Evolutionary conservation across 1,140 invertebrate species (phyloP).

Genomic region (Semibalanus balanoides): DNA sequence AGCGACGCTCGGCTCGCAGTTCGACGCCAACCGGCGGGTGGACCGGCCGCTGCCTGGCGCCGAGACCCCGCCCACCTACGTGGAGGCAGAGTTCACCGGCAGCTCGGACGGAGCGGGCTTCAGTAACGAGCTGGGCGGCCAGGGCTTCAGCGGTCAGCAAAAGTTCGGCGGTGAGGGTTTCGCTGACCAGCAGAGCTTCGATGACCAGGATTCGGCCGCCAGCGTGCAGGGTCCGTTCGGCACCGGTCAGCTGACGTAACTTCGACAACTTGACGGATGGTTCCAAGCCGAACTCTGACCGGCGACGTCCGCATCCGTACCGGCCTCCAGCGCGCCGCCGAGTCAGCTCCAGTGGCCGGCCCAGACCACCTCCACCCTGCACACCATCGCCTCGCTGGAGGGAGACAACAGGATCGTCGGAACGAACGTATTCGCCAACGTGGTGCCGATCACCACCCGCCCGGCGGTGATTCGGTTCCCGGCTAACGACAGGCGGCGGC

Average conservation of each 20-base stretch:
- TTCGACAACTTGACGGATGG: not conserved
- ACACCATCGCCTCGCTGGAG: conserved; percentile 26
- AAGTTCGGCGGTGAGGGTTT: no score
- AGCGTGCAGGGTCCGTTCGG: not conserved
- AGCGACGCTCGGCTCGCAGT: not conserved
- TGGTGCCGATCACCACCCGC: not conserved
- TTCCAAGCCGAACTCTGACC: not conserved
- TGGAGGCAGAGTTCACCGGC: not conserved
- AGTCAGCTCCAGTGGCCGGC: not conserved
- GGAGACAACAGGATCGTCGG: conserved; percentile 23
- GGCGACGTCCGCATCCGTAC: no score
- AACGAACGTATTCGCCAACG: not conserved
- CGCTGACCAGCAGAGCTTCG: not conserved
- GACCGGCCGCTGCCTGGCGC: not conserved
- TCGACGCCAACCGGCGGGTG: not conserved
- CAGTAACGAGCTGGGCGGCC: no score
- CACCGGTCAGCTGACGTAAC: not conserved
- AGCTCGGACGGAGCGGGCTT: no score
- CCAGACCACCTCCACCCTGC: conserved; percentile 11
- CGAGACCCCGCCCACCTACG: not conserved
- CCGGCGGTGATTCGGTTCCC: not conserved
- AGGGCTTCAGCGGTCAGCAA: no score
- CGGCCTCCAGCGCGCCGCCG: no score
- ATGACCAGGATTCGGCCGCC: not conserved
- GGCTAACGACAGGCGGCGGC: not conserved